These are phyloP conservation scores for Enteromius trimaculatus DNA, from an alignment of 2,797 vertebrate genomes.

Conservation along the genomic window DNA sequence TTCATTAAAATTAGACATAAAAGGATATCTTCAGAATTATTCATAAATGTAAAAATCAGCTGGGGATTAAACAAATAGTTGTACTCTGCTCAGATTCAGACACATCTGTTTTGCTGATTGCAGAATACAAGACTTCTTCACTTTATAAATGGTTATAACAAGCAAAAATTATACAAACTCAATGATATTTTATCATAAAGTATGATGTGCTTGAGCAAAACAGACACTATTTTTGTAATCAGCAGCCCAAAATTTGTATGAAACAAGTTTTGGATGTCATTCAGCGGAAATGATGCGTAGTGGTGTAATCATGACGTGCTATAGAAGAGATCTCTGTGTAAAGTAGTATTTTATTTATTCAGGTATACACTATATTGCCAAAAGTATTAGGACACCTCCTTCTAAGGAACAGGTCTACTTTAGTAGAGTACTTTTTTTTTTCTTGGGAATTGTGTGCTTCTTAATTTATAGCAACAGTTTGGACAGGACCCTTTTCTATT, in stretches of 20 bases:
- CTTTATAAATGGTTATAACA: neutral
- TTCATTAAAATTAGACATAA: neutral
- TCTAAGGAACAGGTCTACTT: neutral
- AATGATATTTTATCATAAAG: neutral
- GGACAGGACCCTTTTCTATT: neutral
- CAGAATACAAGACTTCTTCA: neutral
- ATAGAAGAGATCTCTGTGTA: neutral
- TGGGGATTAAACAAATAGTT: neutral
- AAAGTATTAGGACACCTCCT: neutral
- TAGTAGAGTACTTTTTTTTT: too few relatives aligned
- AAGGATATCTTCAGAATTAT: neutral
- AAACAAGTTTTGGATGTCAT: neutral
- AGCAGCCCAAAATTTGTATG: neutral
- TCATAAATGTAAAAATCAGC: neutral
- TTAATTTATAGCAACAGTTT: neutral
- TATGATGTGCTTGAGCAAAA: neutral
- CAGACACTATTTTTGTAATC: neutral
- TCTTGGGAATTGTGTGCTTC: neutral
- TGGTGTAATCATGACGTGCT: neutral
- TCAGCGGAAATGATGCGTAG: neutral
- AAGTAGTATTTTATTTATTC: neutral
- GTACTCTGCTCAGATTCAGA: neutral
- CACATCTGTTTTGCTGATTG: neutral
- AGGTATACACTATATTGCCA: neutral
- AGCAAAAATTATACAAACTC: neutral